Evolutionary conservation across 2,113 vertebrate genomes (phyloP), one percentile per base, ranked within the genome.

Genomic region (Cyanoramphus novaezelandiae): DNA sequence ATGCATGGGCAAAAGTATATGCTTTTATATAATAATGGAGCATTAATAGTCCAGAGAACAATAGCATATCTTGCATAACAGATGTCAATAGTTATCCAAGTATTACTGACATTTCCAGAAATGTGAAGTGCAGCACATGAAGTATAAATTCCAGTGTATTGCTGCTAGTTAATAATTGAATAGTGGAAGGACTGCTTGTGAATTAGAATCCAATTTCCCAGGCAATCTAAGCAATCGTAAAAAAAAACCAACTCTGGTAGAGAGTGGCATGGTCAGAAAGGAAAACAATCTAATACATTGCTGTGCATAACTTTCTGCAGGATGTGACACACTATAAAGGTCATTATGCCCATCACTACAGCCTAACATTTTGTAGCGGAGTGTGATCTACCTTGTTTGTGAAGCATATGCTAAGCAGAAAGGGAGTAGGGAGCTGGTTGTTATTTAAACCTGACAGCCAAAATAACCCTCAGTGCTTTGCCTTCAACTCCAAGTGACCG

Each of bases 361-460:
- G 85, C 10, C 24, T 90, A 63, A 67, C 37, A 53, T 59, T 95
- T 78, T 76, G 59, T 47, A 81, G 14, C 53, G 28, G 50, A 80
- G 7, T 83, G 35, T 65, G 37, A 72, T n/a, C 17, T 62, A 92
- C 50, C 31, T 25, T 70, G 28, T 69, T 81, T 69, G 35, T 76
- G 90, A 91, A 80, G 44, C 39, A 67, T 69, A 59, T 85, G 69
- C 71, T 97, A 89, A 95, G 84, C 46, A 92, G 74, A 88, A 92
- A 91, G 19, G 14, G 17, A 82, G 16, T 16, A 84, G 83, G 43
- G 70, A 94, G 76, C 49, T 96, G 47, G 35, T 27, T 93, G 78
- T 95, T 97, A 85, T 74, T 39, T 95, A 92, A 96, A 95, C 41
- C 29, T 62, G 70, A 83, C 62, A 91, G 70, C 13, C 55, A 82